Evolutionary conservation across 2,113 vertebrate genomes (phyloP).

Genomic region (Chaenocephalus aceratus): DNA sequence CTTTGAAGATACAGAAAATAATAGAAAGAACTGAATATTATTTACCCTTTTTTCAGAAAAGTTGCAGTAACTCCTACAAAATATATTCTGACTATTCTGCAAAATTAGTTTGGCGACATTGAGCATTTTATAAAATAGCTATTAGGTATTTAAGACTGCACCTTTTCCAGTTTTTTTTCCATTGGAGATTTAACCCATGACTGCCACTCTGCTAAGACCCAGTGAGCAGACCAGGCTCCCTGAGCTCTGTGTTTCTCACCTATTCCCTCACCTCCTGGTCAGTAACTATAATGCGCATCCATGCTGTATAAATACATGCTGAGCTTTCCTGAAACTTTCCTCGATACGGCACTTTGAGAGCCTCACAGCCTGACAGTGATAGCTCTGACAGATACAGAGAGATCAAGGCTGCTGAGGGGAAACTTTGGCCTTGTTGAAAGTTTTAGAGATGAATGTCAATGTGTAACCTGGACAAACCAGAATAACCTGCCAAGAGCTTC

Average conservation of each 20-base stretch:
- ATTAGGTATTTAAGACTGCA: neutral
- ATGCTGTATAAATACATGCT: slow-evolving; percentile 74
- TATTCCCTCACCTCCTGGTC: slow-evolving; percentile 57
- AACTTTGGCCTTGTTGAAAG: slow-evolving; percentile 69
- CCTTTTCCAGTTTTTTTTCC: slow-evolving; percentile 12
- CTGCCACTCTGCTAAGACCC: slow-evolving; percentile 35
- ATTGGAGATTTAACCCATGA: slow-evolving; percentile 49
- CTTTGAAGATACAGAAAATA: slow-evolving; percentile 17
- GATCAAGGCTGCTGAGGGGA: slow-evolving; percentile 57
- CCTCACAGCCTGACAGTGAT: slow-evolving; percentile 45
- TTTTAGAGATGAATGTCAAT: slow-evolving; percentile 64
- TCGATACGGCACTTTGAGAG: slow-evolving; percentile 37
- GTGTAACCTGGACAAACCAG: slow-evolving; percentile 34
- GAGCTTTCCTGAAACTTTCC: slow-evolving; percentile 57
- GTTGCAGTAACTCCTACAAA: neutral
- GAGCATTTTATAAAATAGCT: neutral
- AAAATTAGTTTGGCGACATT: neutral
- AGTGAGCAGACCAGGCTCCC: slow-evolving; percentile 38
- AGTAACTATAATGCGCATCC: slow-evolving; percentile 60
- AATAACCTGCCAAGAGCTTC: slow-evolving; percentile 22
- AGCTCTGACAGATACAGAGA: slow-evolving; percentile 60
- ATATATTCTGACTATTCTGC: neutral
- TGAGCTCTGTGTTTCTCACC: slow-evolving; percentile 46
- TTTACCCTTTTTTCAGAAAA: neutral
- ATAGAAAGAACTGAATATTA: neutral